These are phyloP conservation scores for Resseliella maxima DNA, from an alignment of 2,888 invertebrate species.

Conservation along the genomic window DNA sequence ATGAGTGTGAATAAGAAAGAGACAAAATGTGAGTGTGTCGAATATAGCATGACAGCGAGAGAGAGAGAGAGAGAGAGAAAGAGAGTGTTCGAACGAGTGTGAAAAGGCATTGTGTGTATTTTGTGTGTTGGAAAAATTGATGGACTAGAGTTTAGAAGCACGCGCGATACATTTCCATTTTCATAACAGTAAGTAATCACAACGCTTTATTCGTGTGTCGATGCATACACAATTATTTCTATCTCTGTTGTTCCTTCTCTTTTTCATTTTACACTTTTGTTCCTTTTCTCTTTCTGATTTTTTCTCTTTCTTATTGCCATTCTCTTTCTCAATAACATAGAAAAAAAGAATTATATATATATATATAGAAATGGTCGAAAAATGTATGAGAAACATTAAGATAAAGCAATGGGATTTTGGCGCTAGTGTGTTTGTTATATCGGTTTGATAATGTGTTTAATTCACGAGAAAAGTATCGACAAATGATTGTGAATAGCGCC, in stretches of 20 bases:
- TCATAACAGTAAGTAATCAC: constrained; percentile 49
- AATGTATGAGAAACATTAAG: neutral
- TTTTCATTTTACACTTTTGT: too few species aligned
- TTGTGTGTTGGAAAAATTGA: constrained; percentile 24
- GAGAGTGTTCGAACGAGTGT: neutral
- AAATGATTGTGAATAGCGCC: constrained; percentile 22
- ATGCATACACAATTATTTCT: neutral
- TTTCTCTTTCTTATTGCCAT: too few species aligned
- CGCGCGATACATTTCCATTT: constrained; percentile 55
- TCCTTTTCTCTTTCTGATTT: too few species aligned
- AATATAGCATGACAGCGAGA: neutral
- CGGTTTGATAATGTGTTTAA: neutral
- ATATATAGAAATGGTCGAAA: neutral
- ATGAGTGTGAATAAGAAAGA: neutral
- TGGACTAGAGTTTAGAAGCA: constrained; percentile 53
- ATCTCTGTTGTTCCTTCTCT: too few species aligned
- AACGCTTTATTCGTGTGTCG: constrained; percentile 17
- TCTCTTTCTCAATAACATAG: too few species aligned
- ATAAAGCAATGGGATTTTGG: neutral
- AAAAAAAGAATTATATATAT: neutral
- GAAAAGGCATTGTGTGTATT: constrained; percentile 34
- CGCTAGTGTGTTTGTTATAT: neutral
- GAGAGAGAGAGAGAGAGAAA: neutral
- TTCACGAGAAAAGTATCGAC: neutral
- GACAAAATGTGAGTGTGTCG: neutral